Base-by-base conservation (phyloP, 1,140 invertebrate species). In the Meloidogyne exigua region DNA sequence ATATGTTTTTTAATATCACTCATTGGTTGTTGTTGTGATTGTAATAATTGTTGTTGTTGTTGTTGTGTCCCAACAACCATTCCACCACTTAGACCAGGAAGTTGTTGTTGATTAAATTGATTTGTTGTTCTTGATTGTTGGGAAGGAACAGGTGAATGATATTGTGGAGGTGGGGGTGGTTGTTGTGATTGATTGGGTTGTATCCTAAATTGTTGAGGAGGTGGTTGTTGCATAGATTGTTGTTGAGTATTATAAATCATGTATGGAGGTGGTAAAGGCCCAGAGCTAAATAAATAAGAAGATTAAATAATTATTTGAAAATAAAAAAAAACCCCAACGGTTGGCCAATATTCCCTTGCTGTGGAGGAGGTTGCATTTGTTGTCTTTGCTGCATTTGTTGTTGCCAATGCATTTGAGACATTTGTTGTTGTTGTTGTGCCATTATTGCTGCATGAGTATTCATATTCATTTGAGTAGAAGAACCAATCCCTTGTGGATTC, bases 361-460 rank as follows among this genome's bases (percentile, higher is more conserved):
- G 18, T 7, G 49, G 49, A n/a, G 49, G 49, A 15, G 49, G 18
- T 57, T 57, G 49, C 49, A 57, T 57, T 57, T n/a, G 21, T 23
- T 73, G 39, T 62, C 28, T 25, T 32, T 32, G 39, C 11, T 18
- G 39, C 21, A 62, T 25, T 36, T 73, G 72, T 21, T 36, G 36
- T 9, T 73, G 72, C 18, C 65, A 65, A 25, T 64, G 57, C 1
- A 64, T 26, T 26, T 73, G 72, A 62, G 70, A 18, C 39, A 72
- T 49, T 62, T 73, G 72, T 36, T 73, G 71, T n/a, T 70, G 68
- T 71, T 73, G 72, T 36, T 71, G 69, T 15, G 57, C 28, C 25
- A 71, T 71, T 10, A 71, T 44, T 62, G 36, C 36, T 28, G 69
- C 18, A 57, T 42, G 69, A n/a, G 25, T 44, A 44, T 28, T 36